Conservation (phyloP, 2,113 vertebrate genomes). For the Nerophis lumbriciformis region DNA sequence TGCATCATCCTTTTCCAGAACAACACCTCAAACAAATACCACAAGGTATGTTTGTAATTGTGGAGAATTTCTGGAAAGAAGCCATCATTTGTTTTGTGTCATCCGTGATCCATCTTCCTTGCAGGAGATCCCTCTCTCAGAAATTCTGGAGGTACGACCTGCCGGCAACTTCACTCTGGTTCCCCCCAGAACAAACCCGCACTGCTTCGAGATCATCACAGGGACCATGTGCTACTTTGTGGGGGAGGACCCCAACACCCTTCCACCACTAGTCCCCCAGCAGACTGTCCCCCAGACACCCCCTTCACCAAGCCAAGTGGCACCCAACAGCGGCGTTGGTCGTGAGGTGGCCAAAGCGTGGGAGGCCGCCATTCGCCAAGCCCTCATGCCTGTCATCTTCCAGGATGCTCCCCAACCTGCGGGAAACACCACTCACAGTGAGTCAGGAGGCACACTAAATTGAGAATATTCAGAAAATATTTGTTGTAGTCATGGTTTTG, state of each 20-base stretch:
- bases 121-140: constrained; percentile 85
- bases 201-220: constrained; percentile 85
- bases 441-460: constrained; percentile 31
- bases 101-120: neutral
- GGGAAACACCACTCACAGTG: constrained; percentile 76
- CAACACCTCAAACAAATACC: constrained; percentile 86
- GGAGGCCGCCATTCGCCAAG: constrained; percentile 83
- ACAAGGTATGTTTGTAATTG: constrained; percentile 72
- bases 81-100: neutral
- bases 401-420: constrained; percentile 75
- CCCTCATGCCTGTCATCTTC: constrained; percentile 85
- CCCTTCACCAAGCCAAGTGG: constrained; percentile 61
- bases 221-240: constrained; percentile 82
- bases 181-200: constrained; percentile 75
- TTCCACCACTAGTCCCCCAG: constrained; percentile 23
- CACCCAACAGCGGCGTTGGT: constrained; percentile 74
- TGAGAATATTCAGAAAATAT: neutral
- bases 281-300: constrained; percentile 39
- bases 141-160: constrained; percentile 77
- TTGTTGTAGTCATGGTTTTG: neutral
- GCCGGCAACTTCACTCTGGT: constrained; percentile 76
- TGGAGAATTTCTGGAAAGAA: neutral
- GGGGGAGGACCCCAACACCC: constrained; percentile 75
- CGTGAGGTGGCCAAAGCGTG: constrained; percentile 78
- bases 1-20: constrained; percentile 90